Percentiles rank a stretch among this genome's conserved stretches.
These are phyloP conservation scores for Lineus longissimus DNA, from an alignment of 1,140 invertebrate species.

Conservation along the genomic window DNA sequence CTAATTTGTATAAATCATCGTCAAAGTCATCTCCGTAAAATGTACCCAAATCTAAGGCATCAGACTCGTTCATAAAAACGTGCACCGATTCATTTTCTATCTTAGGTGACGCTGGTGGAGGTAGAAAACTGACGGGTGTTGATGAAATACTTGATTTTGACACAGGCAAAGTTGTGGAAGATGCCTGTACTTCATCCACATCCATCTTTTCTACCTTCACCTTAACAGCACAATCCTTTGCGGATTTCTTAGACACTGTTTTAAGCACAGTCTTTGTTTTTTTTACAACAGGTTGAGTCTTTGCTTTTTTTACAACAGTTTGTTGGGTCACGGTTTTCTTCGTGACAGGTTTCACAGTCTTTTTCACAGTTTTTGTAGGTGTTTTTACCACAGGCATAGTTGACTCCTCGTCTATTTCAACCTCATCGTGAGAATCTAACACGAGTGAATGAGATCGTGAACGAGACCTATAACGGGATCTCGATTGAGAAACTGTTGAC, in stretches of 20 bases:
- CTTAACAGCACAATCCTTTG: background rate
- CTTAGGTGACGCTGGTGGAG: background rate
- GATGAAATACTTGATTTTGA: no score
- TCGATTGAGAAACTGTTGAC: background rate
- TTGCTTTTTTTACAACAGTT: no score
- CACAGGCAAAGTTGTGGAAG: background rate
- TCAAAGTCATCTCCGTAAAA: background rate
- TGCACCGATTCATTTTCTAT: background rate
- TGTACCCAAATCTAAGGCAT: background rate
- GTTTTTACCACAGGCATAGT: no score
- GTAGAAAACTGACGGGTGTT: background rate
- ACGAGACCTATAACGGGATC: background rate
- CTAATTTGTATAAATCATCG: background rate
- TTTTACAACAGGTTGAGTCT: background rate
- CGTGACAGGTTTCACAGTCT: no score
- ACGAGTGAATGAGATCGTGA: no score
- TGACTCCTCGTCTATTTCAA: no score
- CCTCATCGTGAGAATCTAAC: no score
- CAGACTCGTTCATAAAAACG: background rate
- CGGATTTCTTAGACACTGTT: background rate
- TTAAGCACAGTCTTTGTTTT: background rate
- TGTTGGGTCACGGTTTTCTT: no score
- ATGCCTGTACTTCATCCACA: background rate
- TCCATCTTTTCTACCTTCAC: background rate
- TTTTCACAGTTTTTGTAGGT: no score